phyloP scores from a whole-genome alignment of 2,888 invertebrate genomes.

The Heliconius aoede region DNA sequence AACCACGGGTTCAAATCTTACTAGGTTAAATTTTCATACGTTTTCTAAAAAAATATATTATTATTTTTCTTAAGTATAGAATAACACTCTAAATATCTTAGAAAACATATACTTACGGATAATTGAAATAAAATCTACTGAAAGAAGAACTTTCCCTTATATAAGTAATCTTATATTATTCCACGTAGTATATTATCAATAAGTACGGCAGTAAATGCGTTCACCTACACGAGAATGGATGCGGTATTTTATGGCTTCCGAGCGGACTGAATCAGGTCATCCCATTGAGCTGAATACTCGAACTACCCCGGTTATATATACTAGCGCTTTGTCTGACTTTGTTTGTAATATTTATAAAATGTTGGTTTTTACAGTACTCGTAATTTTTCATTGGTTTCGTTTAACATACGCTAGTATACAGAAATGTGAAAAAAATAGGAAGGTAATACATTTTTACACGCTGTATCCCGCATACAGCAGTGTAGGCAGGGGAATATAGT shows the following conservation, averaged over 20 bases:
- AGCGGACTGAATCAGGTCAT: slow-evolving; percentile 33
- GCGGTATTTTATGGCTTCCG: slow-evolving; percentile 33
- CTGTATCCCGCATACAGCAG: too few species aligned
- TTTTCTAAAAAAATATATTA: too few species aligned
- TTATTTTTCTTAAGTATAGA: too few species aligned
- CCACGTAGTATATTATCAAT: slow-evolving; percentile 18
- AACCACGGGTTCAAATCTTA: too few species aligned
- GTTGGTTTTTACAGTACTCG: neutral
- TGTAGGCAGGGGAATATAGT: too few species aligned
- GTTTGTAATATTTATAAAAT: neutral
- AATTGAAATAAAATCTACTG: neutral
- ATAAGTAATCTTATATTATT: slow-evolving; percentile 3
- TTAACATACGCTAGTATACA: neutral
- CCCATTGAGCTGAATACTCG: slow-evolving; percentile 25
- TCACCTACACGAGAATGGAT: slow-evolving; percentile 23
- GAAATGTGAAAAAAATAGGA: too few species aligned
- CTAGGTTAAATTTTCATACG: too few species aligned
- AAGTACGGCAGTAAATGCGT: slow-evolving; percentile 23
- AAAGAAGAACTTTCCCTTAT: neutral
- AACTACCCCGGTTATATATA: slow-evolving; percentile 13
- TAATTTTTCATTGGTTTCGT: neutral
- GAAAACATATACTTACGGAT: neutral
- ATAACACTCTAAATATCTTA: neutral
- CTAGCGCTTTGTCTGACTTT: neutral
- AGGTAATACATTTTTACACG: too few species aligned